Percentiles rank a stretch among this genome's conserved stretches.
phyloP scores from a whole-genome alignment of 2,113 vertebrate species.

The Deroptyus accipitrinus region DNA sequence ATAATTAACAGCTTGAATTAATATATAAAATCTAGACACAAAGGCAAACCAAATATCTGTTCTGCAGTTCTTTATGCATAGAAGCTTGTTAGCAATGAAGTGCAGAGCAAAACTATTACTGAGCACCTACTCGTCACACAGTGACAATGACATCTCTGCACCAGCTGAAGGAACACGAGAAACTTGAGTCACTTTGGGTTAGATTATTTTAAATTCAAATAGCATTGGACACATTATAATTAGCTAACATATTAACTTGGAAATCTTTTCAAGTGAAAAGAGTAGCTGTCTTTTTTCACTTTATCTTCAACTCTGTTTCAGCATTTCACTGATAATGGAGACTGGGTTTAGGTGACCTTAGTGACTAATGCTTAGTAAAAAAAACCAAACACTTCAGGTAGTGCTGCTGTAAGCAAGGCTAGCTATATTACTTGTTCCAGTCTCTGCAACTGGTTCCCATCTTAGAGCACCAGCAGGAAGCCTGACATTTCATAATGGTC shows the following conservation, averaged over 20 bases:
- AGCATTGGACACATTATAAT: not conserved
- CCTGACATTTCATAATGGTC: not conserved
- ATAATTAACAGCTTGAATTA: conserved; percentile 24
- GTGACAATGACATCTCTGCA: not conserved
- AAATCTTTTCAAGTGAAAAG: not conserved
- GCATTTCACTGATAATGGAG: not conserved
- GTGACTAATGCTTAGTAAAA: not conserved
- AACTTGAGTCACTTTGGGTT: not conserved
- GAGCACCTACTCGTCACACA: not conserved
- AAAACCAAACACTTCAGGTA: not conserved
- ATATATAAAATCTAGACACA: not conserved
- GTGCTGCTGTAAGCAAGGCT: not conserved
- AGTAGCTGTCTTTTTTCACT: not conserved
- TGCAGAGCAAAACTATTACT: not conserved
- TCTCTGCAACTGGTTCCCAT: not conserved
- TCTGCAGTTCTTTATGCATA: not conserved
- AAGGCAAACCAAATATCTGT: not conserved
- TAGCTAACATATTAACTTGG: not conserved
- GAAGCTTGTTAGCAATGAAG: not conserved
- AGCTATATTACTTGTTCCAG: not conserved
- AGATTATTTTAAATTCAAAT: not conserved
- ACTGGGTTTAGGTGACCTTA: not conserved
- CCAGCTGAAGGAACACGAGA: not conserved
- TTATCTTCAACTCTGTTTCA: not conserved
- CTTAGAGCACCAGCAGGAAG: conserved; percentile 10